Evolutionary conservation across 2,797 vertebrate species (phyloP).

Genomic region (Momotus momota): DNA sequence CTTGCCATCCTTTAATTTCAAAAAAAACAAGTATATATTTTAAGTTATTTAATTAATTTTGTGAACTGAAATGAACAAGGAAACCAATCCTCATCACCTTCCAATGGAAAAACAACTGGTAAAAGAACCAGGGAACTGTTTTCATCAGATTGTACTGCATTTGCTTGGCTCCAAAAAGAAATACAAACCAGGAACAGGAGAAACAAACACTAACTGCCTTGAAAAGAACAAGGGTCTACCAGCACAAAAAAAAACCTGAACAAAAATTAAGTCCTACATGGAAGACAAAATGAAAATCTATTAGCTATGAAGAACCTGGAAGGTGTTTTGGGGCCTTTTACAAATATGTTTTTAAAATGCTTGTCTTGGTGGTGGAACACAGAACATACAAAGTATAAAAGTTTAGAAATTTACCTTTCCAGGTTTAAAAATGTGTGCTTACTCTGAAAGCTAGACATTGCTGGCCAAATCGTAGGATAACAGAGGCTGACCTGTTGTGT

Average conservation of each 20-base stretch:
- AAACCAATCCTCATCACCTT: not conserved
- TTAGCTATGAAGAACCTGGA: not conserved
- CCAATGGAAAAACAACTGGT: not conserved
- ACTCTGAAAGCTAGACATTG: not conserved
- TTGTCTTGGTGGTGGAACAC: not conserved
- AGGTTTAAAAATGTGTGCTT: not conserved
- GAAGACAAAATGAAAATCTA: not conserved
- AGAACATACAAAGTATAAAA: not conserved
- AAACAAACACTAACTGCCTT: not conserved
- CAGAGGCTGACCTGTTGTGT: not conserved
- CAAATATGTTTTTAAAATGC: not conserved
- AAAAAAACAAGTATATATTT: not conserved
- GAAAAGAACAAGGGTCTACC: not conserved
- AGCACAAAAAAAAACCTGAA: not conserved
- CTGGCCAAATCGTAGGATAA: not conserved
- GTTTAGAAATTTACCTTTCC: not conserved
- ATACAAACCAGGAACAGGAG: not conserved
- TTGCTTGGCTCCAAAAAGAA: not conserved
- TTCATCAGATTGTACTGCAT: not conserved
- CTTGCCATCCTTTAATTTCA: fast-evolving
- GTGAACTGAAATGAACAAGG: not conserved
- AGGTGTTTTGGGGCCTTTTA: not conserved
- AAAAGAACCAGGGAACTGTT: not conserved
- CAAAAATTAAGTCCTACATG: not conserved
- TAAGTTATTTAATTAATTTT: not conserved